These are phyloP conservation scores for Manacus vitellinus DNA, from an alignment of 2,113 vertebrate genomes.

Conservation along the genomic window DNA sequence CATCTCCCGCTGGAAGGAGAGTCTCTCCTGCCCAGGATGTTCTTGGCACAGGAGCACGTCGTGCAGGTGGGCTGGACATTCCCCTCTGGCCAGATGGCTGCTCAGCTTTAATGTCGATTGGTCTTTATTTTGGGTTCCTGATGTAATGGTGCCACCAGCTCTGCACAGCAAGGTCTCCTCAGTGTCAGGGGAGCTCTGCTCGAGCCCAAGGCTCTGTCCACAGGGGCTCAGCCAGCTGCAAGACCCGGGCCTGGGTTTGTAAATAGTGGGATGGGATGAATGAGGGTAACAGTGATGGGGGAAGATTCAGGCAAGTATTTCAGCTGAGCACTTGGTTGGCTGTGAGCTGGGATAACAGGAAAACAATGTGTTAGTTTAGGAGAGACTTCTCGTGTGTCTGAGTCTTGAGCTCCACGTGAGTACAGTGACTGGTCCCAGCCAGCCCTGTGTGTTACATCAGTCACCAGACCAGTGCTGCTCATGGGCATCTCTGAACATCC, in stretches of 20 bases:
- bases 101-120: neutral
- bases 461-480: neutral
- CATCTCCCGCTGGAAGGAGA: neutral
- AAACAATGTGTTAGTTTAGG: neutral
- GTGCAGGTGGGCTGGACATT: neutral
- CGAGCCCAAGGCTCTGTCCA: neutral
- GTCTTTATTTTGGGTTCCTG: constrained; percentile 3
- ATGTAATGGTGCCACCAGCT: neutral
- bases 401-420: neutral
- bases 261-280: neutral
- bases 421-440: fast-evolving
- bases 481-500: neutral
- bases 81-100: neutral
- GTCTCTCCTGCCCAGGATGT: neutral
- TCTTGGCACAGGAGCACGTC: neutral
- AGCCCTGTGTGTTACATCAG: neutral
- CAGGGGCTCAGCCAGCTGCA: neutral
- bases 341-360: neutral
- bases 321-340: neutral
- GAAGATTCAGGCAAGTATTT: neutral
- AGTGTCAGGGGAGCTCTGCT: neutral
- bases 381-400: neutral
- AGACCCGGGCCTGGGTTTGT: neutral
- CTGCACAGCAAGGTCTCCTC: neutral
- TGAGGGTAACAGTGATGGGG: neutral